A percentile compares a stretch with the other conserved stretches of the same genome.
Evolutionary conservation across 2,797 vertebrate species (phyloP).

Genomic region (Ptychobarbus kaznakovi): DNA sequence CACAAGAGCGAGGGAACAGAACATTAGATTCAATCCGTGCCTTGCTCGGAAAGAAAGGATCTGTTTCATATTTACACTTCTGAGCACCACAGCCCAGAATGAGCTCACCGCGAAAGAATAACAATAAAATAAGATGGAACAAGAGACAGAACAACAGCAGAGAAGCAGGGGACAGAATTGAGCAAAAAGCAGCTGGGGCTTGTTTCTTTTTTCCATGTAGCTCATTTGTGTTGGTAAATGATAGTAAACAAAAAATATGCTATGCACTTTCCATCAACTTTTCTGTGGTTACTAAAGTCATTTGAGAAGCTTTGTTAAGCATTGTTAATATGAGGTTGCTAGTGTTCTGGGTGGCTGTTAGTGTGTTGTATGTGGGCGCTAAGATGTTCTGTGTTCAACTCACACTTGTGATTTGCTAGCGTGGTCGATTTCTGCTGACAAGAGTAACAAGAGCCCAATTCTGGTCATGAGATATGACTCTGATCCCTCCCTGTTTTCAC

Average conservation of each 20-base stretch:
- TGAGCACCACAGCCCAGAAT: slow-evolving; percentile 77
- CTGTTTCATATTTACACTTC: slow-evolving; percentile 85
- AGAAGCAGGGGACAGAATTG: background rate
- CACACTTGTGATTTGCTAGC: background rate
- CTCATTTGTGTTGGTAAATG: background rate
- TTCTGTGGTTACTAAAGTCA: background rate
- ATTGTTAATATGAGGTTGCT: slow-evolving; percentile 1
- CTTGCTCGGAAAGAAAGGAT: slow-evolving; percentile 70
- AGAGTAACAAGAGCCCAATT: background rate
- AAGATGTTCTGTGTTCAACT: background rate
- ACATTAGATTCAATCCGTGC: slow-evolving; percentile 62
- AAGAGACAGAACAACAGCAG: slow-evolving; percentile 13
- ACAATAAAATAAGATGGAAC: slow-evolving; percentile 68
- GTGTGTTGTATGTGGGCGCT: background rate
- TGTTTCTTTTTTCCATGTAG: slow-evolving; percentile 12
- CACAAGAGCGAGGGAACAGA: slow-evolving; percentile 26
- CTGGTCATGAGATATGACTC: background rate
- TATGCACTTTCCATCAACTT: background rate
- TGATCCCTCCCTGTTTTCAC: background rate
- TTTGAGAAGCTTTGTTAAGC: background rate
- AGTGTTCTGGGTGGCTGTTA: background rate
- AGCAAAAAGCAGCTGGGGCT: background rate
- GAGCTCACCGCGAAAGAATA: slow-evolving; percentile 75
- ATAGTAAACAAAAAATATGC: background rate
- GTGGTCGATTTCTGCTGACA: background rate